Conservation (phyloP, 2,113 vertebrate genomes). For the Machaerirhynchus nigripectus region DNA sequence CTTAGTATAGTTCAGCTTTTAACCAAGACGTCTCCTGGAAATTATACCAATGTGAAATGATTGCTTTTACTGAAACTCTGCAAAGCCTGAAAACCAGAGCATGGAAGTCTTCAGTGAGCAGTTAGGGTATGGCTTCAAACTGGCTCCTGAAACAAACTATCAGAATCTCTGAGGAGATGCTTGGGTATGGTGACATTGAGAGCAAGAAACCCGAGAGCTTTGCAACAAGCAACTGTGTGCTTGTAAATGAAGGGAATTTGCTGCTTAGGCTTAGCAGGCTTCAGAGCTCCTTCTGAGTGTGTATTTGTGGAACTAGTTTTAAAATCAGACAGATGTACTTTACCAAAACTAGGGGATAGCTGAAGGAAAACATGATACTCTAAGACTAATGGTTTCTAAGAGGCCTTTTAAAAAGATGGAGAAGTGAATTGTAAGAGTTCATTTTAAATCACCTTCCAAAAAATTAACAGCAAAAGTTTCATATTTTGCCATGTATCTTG, state of each 20-base stretch:
- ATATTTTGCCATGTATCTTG: neutral
- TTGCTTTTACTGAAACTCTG: neutral
- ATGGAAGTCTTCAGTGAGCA: neutral
- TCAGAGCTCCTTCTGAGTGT: neutral
- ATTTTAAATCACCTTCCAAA: neutral
- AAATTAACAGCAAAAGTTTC: neutral
- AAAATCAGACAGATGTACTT: neutral
- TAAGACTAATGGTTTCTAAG: neutral
- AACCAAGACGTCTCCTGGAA: neutral
- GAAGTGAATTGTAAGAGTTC: accelerated
- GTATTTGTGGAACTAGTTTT: neutral
- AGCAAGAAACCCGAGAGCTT: neutral
- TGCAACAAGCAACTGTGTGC: neutral
- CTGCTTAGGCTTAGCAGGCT: neutral
- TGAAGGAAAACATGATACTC: neutral
- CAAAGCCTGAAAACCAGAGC: neutral
- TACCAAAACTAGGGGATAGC: neutral
- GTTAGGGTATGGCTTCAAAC: neutral
- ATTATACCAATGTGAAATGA: neutral
- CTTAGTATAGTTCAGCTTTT: neutral
- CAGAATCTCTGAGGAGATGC: neutral
- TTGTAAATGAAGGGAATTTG: neutral
- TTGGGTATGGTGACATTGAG: neutral
- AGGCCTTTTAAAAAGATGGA: neutral
- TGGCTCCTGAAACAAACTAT: neutral